Evolutionary conservation across 2,797 vertebrate species (phyloP), one percentile per base, ranked within the genome.

Genomic region (Bryconaethiops microstoma): DNA sequence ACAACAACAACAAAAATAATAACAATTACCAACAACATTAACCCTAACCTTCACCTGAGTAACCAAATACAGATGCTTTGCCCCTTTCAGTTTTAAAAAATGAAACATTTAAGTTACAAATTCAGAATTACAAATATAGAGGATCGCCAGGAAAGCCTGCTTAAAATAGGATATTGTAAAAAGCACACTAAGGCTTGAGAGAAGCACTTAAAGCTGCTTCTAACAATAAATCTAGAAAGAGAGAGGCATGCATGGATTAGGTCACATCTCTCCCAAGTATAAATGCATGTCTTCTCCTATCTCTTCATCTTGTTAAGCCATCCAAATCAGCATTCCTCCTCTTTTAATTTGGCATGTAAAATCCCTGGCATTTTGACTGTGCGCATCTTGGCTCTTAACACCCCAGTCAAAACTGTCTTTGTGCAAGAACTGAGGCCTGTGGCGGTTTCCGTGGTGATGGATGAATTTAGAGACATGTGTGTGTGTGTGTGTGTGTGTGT

Each of bases 341-440:
- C 90, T 89, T 90, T 92, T 93, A 90, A 89, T 90, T 92, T 93
- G 93, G 91, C 92, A 89, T 91, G 88, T 88, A 90, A 91, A 93
- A 91, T 91, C 90, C 88, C 89, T 91, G 91, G 94, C 93, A 94
- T 93, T 93, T 94, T 93, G 93, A 94, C 92, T 92, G 90, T 89
- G 86, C 88, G 89, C 90, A 91, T 94, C 90, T 92, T 93, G 92
- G 92, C 92, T 94, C 90, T 90, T 70, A 92, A 92, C 92, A 87
- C 89, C 91, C 90, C 91, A 91, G 91, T 94, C 92, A 88, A 92
- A 89, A 91, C 92, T 87, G 92, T 92, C 92, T 94, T 92, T 93
- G 92, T 93, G 92, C 92, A 92, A 91, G 92, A 92, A 92, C 91
- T 90, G 89, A 93, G 91, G 94, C 93, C 93, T 88, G 90, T 94